phyloP scores from a whole-genome alignment of 2,797 vertebrate genomes.

The Odontamblyopus lacepedii region DNA sequence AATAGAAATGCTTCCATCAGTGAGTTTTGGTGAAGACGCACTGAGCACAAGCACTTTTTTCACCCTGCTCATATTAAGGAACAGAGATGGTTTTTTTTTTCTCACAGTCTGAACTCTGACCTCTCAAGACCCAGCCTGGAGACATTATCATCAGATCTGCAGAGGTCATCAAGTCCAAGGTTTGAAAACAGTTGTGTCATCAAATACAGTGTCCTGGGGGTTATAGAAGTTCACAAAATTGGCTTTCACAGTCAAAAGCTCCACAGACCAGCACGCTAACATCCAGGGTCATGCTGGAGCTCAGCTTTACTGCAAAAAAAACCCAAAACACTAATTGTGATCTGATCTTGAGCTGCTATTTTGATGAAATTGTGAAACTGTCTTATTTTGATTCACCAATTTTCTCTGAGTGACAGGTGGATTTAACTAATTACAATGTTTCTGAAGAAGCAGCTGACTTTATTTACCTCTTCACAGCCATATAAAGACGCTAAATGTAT shows the following conservation, averaged over 20 bases:
- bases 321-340: no score
- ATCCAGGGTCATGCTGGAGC: neutral
- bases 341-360: no score
- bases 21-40: constrained; percentile 13
- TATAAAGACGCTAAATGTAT: no score
- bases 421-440: no score
- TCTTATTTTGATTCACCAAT: no score
- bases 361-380: no score
- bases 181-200: neutral
- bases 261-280: neutral
- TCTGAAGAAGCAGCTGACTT: no score
- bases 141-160: neutral
- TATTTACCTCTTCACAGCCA: no score
- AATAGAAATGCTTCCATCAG: constrained; percentile 29
- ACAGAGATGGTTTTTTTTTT: neutral
- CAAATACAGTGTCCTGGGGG: neutral
- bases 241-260: neutral
- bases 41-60: constrained; percentile 4
- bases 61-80: constrained; percentile 4
- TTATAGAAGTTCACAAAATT: neutral
- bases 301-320: no score
- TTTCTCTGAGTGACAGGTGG: no score
- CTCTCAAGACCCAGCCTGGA: neutral
- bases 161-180: constrained; percentile 7
- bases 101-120: neutral